Evolutionary conservation across 2,797 vertebrate species (phyloP).

Genomic region (Hapalemur alaotrensis): DNA sequence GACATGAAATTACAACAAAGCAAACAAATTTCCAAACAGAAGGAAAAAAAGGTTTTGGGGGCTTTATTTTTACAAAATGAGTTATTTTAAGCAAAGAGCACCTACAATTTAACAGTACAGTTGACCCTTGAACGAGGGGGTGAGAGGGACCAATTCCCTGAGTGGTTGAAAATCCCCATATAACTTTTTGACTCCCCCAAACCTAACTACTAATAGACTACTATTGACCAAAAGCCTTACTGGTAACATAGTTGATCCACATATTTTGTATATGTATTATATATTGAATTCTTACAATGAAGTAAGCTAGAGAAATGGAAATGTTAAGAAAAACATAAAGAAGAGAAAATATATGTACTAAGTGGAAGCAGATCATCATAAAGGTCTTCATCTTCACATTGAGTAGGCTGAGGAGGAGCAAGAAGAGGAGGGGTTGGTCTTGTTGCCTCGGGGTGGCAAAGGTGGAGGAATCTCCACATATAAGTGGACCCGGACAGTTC

Average conservation of each 20-base stretch:
- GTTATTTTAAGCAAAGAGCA: conserved; percentile 25
- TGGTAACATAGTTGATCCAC: neutral
- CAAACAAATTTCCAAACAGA: conserved; percentile 4
- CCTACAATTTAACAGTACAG: neutral
- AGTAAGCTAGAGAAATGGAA: neutral
- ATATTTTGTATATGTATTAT: neutral
- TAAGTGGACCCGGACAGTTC: neutral
- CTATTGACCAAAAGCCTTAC: neutral
- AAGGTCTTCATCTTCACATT: neutral
- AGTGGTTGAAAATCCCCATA: neutral
- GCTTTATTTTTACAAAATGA: neutral
- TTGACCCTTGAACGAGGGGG: neutral
- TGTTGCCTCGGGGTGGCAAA: neutral
- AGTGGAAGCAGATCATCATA: neutral
- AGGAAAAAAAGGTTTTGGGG: neutral
- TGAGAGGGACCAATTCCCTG: neutral
- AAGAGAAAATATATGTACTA: neutral
- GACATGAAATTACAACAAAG: neutral
- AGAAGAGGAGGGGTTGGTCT: neutral
- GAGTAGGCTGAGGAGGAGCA: neutral
- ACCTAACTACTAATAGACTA: neutral
- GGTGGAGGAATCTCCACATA: neutral
- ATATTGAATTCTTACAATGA: neutral
- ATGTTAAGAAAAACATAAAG: neutral
- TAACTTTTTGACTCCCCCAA: neutral